Conservation (phyloP, 2,888 invertebrate genomes). For the Strigamia transsilvanica region DNA sequence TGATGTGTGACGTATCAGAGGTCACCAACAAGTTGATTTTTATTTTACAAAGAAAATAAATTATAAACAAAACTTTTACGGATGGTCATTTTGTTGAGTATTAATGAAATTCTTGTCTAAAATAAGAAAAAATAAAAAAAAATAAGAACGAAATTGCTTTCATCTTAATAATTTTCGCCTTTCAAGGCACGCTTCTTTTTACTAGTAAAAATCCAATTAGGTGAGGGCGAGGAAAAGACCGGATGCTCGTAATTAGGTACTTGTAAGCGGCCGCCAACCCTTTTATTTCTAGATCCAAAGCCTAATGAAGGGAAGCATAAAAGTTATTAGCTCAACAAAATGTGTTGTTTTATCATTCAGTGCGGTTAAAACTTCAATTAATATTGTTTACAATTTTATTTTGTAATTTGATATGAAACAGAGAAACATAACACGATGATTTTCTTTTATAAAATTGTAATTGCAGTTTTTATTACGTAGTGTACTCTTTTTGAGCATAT, state of each 20-base stretch:
- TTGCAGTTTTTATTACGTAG: too few species aligned
- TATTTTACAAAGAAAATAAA: background rate
- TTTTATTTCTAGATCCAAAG: conserved; percentile 27
- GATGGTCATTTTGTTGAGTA: background rate
- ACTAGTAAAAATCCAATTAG: conserved; percentile 26
- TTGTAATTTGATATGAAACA: background rate
- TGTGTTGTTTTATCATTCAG: conserved; percentile 27
- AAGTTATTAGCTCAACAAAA: conserved; percentile 34
- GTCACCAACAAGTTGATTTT: background rate
- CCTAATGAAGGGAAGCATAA: conserved; percentile 35
- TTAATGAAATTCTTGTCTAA: background rate
- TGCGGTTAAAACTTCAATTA: background rate
- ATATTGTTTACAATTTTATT: background rate
- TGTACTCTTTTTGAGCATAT: too few species aligned
- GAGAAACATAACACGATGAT: background rate
- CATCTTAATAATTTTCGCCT: conserved; percentile 30
- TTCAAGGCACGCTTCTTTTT: conserved; percentile 14
- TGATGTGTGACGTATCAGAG: background rate
- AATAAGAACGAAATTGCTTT: background rate
- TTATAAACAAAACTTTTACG: background rate
- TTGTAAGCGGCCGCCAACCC: conserved; percentile 32
- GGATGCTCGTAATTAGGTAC: conserved; percentile 38
- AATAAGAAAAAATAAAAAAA: background rate
- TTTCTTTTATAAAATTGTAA: background rate
- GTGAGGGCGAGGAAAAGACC: conserved; percentile 29